phyloP scores from a whole-genome alignment of 2,888 invertebrate genomes.

The Oscheius myriophilus region DNA sequence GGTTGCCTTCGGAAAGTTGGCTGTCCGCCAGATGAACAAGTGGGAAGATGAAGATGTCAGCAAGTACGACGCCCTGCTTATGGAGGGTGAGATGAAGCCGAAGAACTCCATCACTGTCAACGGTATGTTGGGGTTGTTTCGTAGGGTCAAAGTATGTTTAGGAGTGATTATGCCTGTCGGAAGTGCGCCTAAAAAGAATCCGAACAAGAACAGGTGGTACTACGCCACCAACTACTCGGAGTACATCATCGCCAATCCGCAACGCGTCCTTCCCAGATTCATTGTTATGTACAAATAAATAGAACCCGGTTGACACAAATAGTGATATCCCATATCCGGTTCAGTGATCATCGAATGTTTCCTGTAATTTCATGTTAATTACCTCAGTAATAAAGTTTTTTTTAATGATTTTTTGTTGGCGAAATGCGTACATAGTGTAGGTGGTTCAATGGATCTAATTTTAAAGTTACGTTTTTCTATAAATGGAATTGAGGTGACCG shows the following conservation, averaged over 20 bases:
- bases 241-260: conserved; percentile 46
- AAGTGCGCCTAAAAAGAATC: conserved; percentile 26
- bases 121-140: conserved; percentile 11
- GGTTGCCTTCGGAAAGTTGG: conserved; percentile 25
- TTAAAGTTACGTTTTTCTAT: too few species aligned
- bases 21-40: conserved; percentile 6
- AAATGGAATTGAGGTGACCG: too few species aligned
- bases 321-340: not conserved
- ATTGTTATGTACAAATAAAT: conserved; percentile 44
- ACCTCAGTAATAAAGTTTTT: not conserved
- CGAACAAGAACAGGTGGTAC: conserved; percentile 13
- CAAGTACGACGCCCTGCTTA: conserved; percentile 42
- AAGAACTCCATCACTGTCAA: conserved; percentile 35
- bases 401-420: not conserved
- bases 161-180: conserved; percentile 45
- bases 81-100: conserved; percentile 36
- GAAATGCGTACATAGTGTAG: too few species aligned
- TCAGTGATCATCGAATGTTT: not conserved
- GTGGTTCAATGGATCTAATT: too few species aligned
- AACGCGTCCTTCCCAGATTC: conserved; percentile 43
- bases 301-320: not conserved
- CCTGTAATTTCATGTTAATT: not conserved
- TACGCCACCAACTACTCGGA: conserved; percentile 37
- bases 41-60: conserved; percentile 17
- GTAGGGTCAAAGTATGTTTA: not conserved